Percentiles rank a stretch among this genome's conserved stretches.
Evolutionary conservation across 35 echinoderm and acorn worm genomes (phyloP).

Genomic region (Strongylocentrotus purpuratus): DNA sequence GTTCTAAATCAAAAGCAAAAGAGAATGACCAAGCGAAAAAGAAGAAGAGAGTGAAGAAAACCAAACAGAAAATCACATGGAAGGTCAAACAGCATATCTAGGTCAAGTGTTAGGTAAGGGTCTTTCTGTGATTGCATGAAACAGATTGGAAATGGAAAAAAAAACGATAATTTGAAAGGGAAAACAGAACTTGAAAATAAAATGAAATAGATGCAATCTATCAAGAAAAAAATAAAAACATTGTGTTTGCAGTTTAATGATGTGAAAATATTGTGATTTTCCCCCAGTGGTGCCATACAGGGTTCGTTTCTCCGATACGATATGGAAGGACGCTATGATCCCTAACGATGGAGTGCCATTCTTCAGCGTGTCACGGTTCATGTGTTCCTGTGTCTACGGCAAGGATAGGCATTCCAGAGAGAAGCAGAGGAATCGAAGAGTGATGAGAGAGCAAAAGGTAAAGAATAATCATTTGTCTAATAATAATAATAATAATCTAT

Average conservation of each 20-base stretch:
- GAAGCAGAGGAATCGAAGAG: not conserved
- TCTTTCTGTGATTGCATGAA: too few relatives aligned
- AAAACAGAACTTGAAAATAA: too few relatives aligned
- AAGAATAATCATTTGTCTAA: not conserved
- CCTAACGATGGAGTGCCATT: not conserved
- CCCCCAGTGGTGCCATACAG: not conserved
- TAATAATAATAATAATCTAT: too few relatives aligned
- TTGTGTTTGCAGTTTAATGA: not conserved
- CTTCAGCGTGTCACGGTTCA: not conserved
- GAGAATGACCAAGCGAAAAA: not conserved
- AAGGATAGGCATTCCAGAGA: not conserved
- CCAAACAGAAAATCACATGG: not conserved
- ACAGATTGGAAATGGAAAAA: too few relatives aligned
- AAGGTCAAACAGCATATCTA: not conserved
- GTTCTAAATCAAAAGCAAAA: not conserved
- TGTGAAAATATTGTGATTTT: not conserved
- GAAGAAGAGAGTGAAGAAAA: not conserved
- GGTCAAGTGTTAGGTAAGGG: not conserved
- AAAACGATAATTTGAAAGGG: too few relatives aligned
- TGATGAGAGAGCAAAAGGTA: not conserved
- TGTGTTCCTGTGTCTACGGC: not conserved
- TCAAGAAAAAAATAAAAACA: too few relatives aligned
- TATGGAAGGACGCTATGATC: not conserved
- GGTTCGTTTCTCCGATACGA: not conserved
- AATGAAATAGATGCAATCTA: too few relatives aligned